Conservation (phyloP, 2,888 invertebrate genomes). For the Sphaerophoria rueppellii region DNA sequence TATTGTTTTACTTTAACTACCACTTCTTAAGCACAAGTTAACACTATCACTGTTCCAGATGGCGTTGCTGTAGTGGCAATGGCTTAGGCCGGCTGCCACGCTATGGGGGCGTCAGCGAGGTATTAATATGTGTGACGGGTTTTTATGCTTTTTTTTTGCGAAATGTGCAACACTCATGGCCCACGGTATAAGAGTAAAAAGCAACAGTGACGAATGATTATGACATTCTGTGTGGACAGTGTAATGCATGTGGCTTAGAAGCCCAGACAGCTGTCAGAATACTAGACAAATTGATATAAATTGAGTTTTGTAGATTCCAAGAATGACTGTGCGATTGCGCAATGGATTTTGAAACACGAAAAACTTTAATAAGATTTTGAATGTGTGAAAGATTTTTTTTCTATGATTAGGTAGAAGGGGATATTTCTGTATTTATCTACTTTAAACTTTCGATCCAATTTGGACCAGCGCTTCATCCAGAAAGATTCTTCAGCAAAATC, state of each 20-base stretch:
- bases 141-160: conserved; percentile 18
- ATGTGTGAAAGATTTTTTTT: no score
- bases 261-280: conserved; percentile 65
- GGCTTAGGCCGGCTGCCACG: background rate
- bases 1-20: conserved; percentile 39
- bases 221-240: conserved; percentile 67
- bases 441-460: no score
- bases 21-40: background rate
- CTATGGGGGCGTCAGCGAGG: conserved; percentile 53
- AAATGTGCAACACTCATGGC: conserved; percentile 43
- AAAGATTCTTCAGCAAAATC: no score
- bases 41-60: background rate
- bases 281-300: conserved; percentile 66
- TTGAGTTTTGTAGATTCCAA: conserved; percentile 28
- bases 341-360: background rate
- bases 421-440: no score
- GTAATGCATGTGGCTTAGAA: conserved; percentile 47
- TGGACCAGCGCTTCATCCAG: no score
- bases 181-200: conserved; percentile 33
- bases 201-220: conserved; percentile 70
- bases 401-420: no score
- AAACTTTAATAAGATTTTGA: background rate
- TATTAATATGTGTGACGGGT: conserved; percentile 62
- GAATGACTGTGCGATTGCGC: conserved; percentile 53
- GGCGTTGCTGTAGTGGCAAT: conserved; percentile 9